These are phyloP conservation scores for Entelurus aequoreus DNA, from an alignment of 2,113 vertebrate species.

Conservation along the genomic window DNA sequence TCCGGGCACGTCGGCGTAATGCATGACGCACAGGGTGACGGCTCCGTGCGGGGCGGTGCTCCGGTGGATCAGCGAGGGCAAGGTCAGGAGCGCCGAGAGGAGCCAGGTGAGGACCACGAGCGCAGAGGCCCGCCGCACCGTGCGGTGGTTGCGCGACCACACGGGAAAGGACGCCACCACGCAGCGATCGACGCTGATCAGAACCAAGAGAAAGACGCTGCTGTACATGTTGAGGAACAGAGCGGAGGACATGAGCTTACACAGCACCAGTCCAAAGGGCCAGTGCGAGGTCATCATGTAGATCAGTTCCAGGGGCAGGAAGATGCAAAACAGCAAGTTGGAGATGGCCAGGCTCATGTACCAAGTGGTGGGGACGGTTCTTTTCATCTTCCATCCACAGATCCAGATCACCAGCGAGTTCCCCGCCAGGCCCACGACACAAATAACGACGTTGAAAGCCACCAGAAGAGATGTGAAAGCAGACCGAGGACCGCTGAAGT, in stretches of 20 bases:
- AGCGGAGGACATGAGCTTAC: slow-evolving; percentile 79
- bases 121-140: slow-evolving; percentile 45
- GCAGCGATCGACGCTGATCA: slow-evolving; percentile 84
- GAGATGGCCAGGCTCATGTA: slow-evolving; percentile 83
- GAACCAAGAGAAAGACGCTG: slow-evolving; percentile 80
- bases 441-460: slow-evolving; percentile 68
- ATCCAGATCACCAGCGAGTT: slow-evolving; percentile 82
- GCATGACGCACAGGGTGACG: slow-evolving; percentile 69
- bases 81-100: slow-evolving; percentile 73
- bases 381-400: slow-evolving; percentile 82
- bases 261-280: slow-evolving; percentile 80
- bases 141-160: slow-evolving; percentile 84
- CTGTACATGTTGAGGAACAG: slow-evolving; percentile 88
- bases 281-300: slow-evolving; percentile 64
- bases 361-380: slow-evolving; percentile 79
- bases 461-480: slow-evolving; percentile 21
- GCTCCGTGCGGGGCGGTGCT: slow-evolving; percentile 41
- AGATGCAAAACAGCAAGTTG: slow-evolving; percentile 79
- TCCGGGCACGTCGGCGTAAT: slow-evolving; percentile 42
- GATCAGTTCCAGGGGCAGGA: slow-evolving; percentile 72
- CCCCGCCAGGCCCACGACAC: slow-evolving; percentile 76
- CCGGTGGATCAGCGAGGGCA: slow-evolving; percentile 76
- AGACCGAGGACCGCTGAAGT: neutral
- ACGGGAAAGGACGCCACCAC: slow-evolving; percentile 75
- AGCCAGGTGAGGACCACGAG: slow-evolving; percentile 70